A percentile compares a stretch with the other conserved stretches of the same genome.
Conservation (phyloP, 2,888 invertebrate species). For the Phragmatobia fuliginosa region DNA sequence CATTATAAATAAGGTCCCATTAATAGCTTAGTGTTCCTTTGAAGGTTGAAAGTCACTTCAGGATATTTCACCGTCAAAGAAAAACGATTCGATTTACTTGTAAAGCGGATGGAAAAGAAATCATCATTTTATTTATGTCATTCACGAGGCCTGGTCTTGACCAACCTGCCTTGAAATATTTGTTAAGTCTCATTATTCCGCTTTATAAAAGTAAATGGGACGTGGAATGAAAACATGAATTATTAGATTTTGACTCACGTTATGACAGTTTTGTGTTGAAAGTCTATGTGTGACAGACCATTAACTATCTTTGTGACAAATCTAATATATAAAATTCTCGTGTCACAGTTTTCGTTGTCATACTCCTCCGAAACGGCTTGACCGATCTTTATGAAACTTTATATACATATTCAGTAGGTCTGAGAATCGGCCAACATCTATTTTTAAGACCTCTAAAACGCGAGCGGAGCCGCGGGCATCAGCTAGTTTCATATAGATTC, state of each 20-base stretch:
- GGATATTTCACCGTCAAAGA: background rate
- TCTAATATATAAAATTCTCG: too few relatives aligned
- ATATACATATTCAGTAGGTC: too few relatives aligned
- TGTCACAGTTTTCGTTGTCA: too few relatives aligned
- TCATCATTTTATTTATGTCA: background rate
- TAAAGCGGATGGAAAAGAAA: background rate
- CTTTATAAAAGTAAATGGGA: background rate
- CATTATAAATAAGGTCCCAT: slow-evolving; percentile 1
- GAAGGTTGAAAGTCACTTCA: background rate
- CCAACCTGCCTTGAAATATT: background rate
- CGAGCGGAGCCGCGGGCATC: too few relatives aligned
- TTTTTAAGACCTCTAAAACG: too few relatives aligned
- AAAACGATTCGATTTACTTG: background rate
- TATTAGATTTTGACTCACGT: background rate
- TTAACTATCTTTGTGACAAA: background rate
- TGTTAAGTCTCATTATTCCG: background rate
- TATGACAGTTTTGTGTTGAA: background rate
- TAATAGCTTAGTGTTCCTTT: background rate
- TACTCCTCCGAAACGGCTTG: too few relatives aligned
- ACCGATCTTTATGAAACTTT: too few relatives aligned
- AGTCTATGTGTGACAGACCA: background rate
- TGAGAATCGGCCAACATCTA: too few relatives aligned
- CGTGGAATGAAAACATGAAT: background rate
- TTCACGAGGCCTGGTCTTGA: background rate
- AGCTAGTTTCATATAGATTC: background rate